A percentile compares a stretch with the other conserved stretches of the same genome.
These are phyloP conservation scores for Pachyuromys duprasi DNA, from an alignment of 2,797 vertebrate species.

Conservation along the genomic window DNA sequence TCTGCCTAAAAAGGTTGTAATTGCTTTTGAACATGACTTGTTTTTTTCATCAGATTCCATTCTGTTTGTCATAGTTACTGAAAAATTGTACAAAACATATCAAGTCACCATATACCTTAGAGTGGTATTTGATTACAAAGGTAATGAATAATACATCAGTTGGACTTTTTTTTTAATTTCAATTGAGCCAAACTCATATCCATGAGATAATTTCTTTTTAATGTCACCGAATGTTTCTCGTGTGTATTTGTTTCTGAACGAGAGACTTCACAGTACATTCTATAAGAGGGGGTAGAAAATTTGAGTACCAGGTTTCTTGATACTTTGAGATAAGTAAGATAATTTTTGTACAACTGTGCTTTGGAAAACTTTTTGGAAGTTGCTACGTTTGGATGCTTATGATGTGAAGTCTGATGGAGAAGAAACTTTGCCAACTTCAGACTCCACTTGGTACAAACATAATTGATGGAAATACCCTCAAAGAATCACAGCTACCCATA, in stretches of 20 bases:
- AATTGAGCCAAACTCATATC: conserved; percentile 7
- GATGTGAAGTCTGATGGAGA: neutral
- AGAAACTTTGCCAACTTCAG: conserved; percentile 17
- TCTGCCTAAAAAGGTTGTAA: conserved; percentile 74
- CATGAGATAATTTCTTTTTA: conserved; percentile 55
- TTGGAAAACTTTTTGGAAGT: conserved; percentile 55
- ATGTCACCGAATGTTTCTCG: conserved; percentile 17
- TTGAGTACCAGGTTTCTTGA: neutral
- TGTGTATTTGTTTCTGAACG: neutral
- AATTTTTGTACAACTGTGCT: neutral
- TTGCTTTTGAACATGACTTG: conserved; percentile 78
- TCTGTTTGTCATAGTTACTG: conserved; percentile 58
- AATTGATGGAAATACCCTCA: conserved; percentile 15
- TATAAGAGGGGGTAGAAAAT: conserved; percentile 35
- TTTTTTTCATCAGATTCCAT: conserved; percentile 59
- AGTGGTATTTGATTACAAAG: conserved; percentile 64
- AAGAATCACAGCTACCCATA: neutral
- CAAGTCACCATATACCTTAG: conserved; percentile 56
- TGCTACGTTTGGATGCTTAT: neutral
- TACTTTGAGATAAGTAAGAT: conserved; percentile 22
- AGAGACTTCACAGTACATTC: conserved; percentile 9
- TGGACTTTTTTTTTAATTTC: conserved; percentile 72
- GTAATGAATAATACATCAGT: conserved; percentile 51
- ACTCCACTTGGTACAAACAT: neutral
- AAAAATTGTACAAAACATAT: conserved; percentile 57